Conservation (phyloP, 2,113 vertebrate species). For the Clupea harengus region DNA sequence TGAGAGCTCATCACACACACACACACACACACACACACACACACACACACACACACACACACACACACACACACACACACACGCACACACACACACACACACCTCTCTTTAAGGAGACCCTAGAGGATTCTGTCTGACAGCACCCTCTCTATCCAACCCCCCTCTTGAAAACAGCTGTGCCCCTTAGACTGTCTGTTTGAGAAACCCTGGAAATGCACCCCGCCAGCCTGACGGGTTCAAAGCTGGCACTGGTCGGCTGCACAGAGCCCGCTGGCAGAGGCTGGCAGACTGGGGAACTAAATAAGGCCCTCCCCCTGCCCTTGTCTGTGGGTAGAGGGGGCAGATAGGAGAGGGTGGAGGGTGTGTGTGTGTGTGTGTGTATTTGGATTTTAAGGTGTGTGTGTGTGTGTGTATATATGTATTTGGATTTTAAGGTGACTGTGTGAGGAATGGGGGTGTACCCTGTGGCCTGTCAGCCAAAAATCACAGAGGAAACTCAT, state of each 20-base stretch:
- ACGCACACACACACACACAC: background rate
- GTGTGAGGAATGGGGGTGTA: background rate
- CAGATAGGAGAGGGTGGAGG: background rate
- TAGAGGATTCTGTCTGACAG: background rate
- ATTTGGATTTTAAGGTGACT: background rate
- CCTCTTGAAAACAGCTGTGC: background rate
- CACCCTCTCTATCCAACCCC: background rate
- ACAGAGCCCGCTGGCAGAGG: background rate
- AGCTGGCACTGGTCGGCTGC: background rate
- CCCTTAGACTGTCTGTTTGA: background rate
- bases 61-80: constrained; percentile 5
- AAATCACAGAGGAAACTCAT: background rate
- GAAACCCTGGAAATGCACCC: background rate
- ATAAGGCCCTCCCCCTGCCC: background rate
- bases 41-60: constrained; percentile 13
- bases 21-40: background rate
- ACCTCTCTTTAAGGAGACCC: constrained; percentile 2
- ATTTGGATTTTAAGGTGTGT: background rate
- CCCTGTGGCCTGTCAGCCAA: background rate
- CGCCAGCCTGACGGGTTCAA: background rate
- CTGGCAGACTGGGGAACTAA: background rate
- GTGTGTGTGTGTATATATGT: background rate
- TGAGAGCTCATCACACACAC: constrained; percentile 25
- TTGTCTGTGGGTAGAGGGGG: background rate
- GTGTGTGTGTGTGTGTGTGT: constrained; percentile 2